A percentile compares a stretch with the other conserved stretches of the same genome.
These are phyloP conservation scores for Probosciger aterrimus DNA, from an alignment of 2,113 vertebrate genomes.

Conservation along the genomic window DNA sequence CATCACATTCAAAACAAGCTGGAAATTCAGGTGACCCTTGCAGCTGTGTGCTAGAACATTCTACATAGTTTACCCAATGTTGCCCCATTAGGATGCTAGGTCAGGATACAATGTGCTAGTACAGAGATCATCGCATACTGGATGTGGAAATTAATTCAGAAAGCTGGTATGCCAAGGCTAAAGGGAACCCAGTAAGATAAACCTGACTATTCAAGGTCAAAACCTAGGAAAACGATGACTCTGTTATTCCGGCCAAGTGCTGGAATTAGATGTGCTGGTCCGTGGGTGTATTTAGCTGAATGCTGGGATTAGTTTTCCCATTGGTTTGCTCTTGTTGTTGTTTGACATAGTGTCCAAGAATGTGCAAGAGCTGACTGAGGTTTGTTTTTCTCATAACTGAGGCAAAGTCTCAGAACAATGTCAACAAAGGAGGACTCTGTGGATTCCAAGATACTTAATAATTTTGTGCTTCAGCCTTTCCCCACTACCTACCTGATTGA, in stretches of 20 bases:
- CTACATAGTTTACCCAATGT: neutral
- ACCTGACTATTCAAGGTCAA: neutral
- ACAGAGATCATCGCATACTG: slow-evolving; percentile 29
- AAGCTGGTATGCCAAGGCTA: slow-evolving; percentile 29
- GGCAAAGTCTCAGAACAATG: neutral
- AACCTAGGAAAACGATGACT: neutral
- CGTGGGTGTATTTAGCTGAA: neutral
- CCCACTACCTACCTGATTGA: neutral
- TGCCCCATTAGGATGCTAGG: neutral
- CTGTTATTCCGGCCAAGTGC: neutral
- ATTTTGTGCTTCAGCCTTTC: neutral
- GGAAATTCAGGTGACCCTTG: slow-evolving; percentile 20
- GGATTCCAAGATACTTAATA: neutral
- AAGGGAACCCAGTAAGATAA: neutral
- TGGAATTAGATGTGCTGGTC: neutral
- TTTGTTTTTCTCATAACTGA: neutral
- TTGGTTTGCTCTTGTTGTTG: neutral
- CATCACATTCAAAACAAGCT: neutral
- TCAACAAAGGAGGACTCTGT: neutral
- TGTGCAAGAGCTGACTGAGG: neutral
- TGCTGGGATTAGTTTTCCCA: neutral
- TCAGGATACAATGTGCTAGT: slow-evolving; percentile 20
- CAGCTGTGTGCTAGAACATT: neutral
- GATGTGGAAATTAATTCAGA: slow-evolving; percentile 46
- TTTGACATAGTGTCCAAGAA: neutral